These are phyloP conservation scores for Meles meles DNA, from an alignment of 2,113 vertebrate genomes.

Conservation along the genomic window DNA sequence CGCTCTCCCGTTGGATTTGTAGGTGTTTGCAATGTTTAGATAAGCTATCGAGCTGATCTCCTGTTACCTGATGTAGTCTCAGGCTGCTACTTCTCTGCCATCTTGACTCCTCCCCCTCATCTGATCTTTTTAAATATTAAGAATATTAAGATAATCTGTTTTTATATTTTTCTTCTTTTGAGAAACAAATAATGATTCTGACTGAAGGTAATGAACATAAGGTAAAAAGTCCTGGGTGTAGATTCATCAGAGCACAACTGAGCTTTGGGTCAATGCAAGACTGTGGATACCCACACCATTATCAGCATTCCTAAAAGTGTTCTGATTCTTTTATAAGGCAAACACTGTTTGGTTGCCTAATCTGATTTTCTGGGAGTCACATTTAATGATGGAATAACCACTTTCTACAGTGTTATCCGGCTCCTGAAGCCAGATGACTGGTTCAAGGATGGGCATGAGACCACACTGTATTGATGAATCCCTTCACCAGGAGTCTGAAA, in stretches of 20 bases:
- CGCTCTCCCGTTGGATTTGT: no score
- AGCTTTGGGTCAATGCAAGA: background rate
- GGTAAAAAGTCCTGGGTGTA: background rate
- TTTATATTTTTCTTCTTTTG: background rate
- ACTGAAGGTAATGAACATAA: background rate
- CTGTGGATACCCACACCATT: background rate
- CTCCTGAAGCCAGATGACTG: fast-evolving
- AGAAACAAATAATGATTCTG: background rate
- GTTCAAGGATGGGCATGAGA: background rate
- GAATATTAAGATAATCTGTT: background rate
- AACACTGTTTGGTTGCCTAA: background rate
- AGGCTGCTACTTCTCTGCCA: no score
- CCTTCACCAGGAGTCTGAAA: background rate
- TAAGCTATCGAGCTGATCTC: no score
- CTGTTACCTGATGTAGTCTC: no score
- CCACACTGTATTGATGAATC: background rate
- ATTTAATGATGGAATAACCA: background rate
- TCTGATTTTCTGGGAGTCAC: background rate
- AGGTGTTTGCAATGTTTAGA: no score
- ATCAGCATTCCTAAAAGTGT: background rate
- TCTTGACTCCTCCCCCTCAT: no score
- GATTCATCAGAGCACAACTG: background rate
- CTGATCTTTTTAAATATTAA: background rate
- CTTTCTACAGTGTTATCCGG: background rate
- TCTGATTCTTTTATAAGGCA: background rate